A percentile compares a stretch with the other conserved stretches of the same genome.
phyloP scores from a whole-genome alignment of 2,888 invertebrate species.

The Autographa gamma region DNA sequence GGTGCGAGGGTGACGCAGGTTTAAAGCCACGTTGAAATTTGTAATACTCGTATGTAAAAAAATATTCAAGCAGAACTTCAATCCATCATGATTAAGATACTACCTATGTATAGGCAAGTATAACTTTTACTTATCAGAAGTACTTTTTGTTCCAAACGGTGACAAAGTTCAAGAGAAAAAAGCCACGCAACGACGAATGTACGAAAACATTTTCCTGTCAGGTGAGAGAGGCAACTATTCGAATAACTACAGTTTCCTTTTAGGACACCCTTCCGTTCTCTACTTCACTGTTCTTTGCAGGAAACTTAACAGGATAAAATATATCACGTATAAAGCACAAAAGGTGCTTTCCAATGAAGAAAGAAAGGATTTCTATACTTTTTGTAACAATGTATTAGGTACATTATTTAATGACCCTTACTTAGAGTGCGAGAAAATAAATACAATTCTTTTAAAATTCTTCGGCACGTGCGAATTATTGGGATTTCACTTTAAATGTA shows the following conservation, averaged over 20 bases:
- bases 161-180: no score
- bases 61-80: background rate
- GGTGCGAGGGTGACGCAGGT: no score
- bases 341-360: background rate
- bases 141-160: no score
- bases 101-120: no score
- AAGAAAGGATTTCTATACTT: conserved; percentile 2
- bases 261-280: background rate
- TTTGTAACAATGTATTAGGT: background rate
- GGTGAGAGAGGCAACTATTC: background rate
- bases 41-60: no score
- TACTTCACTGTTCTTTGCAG: background rate
- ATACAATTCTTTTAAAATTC: conserved; percentile 6
- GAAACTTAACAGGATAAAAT: conserved; percentile 4
- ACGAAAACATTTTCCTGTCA: conserved; percentile 1
- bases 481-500: conserved; percentile 3
- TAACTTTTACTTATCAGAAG: no score
- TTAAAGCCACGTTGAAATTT: background rate
- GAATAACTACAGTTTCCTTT: conserved; percentile 3
- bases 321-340: background rate
- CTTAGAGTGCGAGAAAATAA: background rate
- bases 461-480: conserved; percentile 3
- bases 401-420: background rate
- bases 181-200: background rate
- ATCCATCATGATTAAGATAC: no score